These are phyloP conservation scores for Cydia fagiglandana DNA, from an alignment of 1,140 invertebrate species.

Conservation along the genomic window DNA sequence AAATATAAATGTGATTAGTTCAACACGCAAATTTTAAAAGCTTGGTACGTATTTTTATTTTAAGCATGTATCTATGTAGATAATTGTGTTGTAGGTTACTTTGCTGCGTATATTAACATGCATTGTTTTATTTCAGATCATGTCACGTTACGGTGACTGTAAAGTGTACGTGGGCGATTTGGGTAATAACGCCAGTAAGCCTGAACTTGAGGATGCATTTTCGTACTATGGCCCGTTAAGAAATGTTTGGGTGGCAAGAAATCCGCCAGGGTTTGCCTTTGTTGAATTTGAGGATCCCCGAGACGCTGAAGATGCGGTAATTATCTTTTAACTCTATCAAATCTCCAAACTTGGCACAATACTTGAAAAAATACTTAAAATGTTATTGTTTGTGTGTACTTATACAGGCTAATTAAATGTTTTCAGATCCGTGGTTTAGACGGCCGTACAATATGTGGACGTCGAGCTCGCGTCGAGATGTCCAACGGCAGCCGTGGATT, in stretches of 20 bases:
- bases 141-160: conserved; percentile 92
- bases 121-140: conserved; percentile 58
- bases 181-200: conserved; percentile 91
- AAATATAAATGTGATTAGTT: conserved; percentile 4
- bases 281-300: conserved; percentile 95
- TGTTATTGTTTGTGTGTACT: neutral
- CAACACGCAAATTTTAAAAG: neutral
- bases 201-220: conserved; percentile 96
- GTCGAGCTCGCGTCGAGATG: conserved; percentile 93
- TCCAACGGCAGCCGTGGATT: conserved; percentile 91
- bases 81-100: neutral
- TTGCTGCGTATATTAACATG: conserved; percentile 29
- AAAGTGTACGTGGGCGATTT: conserved; percentile 99
- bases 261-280: conserved; percentile 96
- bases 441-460: conserved; percentile 91
- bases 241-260: conserved; percentile 97
- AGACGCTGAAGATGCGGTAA: conserved; percentile 96
- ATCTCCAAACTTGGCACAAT: neutral
- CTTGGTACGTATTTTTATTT: conserved; percentile 7
- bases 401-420: conserved; percentile 6
- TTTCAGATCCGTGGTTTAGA: conserved; percentile 80
- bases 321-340: conserved; percentile 56
- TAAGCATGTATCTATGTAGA: neutral
- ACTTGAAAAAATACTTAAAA: neutral
- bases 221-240: conserved; percentile 95